These are phyloP conservation scores for Pycnomerus fuliginosus DNA, from an alignment of 2,888 invertebrate genomes.

Conservation along the genomic window DNA sequence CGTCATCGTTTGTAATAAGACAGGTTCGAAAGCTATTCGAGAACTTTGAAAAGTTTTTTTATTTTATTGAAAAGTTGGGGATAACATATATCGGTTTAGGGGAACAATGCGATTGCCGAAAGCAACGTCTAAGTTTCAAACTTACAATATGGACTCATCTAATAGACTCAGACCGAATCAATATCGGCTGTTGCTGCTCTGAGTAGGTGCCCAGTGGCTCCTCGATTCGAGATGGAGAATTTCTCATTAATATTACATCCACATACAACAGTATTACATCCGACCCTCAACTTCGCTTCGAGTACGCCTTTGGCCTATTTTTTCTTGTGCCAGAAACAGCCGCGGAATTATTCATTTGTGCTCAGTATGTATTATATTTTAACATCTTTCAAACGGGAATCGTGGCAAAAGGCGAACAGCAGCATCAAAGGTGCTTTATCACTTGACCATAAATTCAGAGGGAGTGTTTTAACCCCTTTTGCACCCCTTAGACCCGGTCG, in stretches of 20 bases:
- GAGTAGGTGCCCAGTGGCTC: slow-evolving; percentile 10
- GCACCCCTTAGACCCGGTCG: slow-evolving; percentile 7
- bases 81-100: slow-evolving; percentile 3
- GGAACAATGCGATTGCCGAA: slow-evolving; percentile 17
- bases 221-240: not conserved
- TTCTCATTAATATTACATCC: slow-evolving; percentile 7
- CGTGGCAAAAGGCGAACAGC: slow-evolving; percentile 11
- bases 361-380: too few relatives aligned
- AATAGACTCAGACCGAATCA: slow-evolving; percentile 22
- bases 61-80: too few relatives aligned
- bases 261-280: not conserved
- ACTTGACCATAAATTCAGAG: slow-evolving; percentile 29
- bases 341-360: slow-evolving; percentile 9
- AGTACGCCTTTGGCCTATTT: too few relatives aligned
- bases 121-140: slow-evolving; percentile 18
- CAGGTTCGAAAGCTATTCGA: too few relatives aligned
- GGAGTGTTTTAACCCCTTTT: slow-evolving; percentile 11
- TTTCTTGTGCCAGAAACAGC: slow-evolving; percentile 7
- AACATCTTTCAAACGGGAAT: slow-evolving; percentile 7
- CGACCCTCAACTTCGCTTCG: too few relatives aligned
- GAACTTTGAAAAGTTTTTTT: too few relatives aligned
- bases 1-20: too few relatives aligned
- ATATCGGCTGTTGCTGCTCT: slow-evolving; percentile 20
- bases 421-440: slow-evolving; percentile 31
- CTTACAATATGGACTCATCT: slow-evolving; percentile 25